Conservation (phyloP, 2,888 invertebrate species). For the Amphipoea oculea region DNA sequence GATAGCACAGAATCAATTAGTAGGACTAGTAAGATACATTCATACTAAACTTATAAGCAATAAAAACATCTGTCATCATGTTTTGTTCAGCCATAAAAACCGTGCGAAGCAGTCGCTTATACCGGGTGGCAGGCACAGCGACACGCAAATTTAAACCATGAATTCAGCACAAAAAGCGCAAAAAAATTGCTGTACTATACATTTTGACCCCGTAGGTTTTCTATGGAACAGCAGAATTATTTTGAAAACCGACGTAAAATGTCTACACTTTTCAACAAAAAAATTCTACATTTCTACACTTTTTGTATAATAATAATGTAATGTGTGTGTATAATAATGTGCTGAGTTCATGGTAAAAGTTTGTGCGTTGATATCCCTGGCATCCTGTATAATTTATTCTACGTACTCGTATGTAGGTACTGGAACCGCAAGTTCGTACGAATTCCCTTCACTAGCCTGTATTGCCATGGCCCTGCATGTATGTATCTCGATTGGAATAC, state of each 20-base stretch:
- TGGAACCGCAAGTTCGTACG: constrained; percentile 10
- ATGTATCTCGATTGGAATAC: constrained; percentile 49
- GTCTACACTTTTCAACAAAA: too few species aligned
- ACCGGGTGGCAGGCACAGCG: too few species aligned
- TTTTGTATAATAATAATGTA: too few species aligned
- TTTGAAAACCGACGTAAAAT: too few species aligned
- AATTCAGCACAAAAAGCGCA: background rate
- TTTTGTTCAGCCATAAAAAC: background rate
- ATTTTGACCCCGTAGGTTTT: too few species aligned
- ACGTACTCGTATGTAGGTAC: constrained; percentile 1
- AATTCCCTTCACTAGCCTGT: constrained; percentile 50
- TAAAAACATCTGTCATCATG: background rate
- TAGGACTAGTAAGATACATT: background rate
- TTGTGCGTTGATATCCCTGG: background rate
- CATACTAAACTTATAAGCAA: background rate
- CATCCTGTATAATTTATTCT: constrained; percentile 2
- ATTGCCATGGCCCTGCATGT: constrained; percentile 50
- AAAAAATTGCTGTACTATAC: too few species aligned
- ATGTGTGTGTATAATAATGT: too few species aligned
- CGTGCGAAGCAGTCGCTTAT: background rate
- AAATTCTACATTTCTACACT: too few species aligned
- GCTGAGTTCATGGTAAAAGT: background rate
- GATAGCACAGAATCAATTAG: too few species aligned
- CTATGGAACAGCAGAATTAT: too few species aligned
- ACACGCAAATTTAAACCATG: background rate